Conservation (phyloP, 2,113 vertebrate genomes). For the Candoia aspera region DNA sequence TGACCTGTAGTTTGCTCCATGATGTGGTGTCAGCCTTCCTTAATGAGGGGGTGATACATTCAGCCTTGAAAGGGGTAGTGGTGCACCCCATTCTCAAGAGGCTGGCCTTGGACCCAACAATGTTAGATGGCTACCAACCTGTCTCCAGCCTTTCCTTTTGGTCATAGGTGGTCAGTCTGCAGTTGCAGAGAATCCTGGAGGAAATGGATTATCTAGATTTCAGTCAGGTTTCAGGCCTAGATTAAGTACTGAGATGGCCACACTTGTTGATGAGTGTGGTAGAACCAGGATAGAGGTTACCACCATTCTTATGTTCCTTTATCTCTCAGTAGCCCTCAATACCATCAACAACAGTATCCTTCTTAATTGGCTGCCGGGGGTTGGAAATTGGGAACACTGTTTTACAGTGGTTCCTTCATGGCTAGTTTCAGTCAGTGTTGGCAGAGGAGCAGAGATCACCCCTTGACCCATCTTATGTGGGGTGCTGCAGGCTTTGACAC, state of each 20-base stretch:
- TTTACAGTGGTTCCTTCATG: neutral
- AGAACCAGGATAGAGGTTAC: neutral
- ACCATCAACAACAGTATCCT: neutral
- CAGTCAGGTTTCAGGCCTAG: neutral
- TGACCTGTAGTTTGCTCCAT: too few relatives aligned
- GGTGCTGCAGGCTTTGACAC: neutral
- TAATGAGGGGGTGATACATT: too few relatives aligned
- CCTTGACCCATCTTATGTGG: neutral
- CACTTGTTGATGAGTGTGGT: neutral
- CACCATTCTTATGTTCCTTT: neutral
- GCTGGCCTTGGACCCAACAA: neutral
- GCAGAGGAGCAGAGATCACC: neutral
- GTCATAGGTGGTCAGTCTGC: neutral
- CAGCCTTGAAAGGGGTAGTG: too few relatives aligned
- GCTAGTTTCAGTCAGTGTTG: neutral
- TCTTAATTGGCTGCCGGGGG: neutral
- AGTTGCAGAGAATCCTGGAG: neutral
- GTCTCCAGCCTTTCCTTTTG: neutral
- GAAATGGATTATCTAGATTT: neutral
- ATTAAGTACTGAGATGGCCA: neutral
- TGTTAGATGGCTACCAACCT: neutral
- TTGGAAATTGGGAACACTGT: neutral
- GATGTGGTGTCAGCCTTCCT: too few relatives aligned
- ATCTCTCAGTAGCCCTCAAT: neutral
- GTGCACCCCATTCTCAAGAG: too few relatives aligned